phyloP scores from a whole-genome alignment of 2,113 vertebrate genomes.

The Prietella phreatophila region DNA sequence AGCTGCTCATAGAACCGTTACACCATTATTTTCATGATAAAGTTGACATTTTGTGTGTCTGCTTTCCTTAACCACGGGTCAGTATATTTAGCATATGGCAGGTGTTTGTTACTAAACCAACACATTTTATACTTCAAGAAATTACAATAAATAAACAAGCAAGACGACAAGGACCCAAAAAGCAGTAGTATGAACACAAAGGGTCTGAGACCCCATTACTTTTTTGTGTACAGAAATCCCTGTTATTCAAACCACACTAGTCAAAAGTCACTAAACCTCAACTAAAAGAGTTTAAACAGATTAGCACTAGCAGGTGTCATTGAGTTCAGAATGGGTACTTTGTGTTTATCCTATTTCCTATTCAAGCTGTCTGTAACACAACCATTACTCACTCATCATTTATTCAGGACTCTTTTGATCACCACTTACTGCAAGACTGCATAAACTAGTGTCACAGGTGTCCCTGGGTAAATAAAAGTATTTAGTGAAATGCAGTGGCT shows the following conservation, averaged over 20 bases:
- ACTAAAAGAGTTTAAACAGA: not conserved
- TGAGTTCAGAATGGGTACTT: not conserved
- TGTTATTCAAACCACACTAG: not conserved
- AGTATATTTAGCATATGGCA: too few species aligned
- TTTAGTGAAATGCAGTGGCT: not conserved
- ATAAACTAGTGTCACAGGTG: not conserved
- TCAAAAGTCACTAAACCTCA: not conserved
- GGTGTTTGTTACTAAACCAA: too few species aligned
- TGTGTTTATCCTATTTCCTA: not conserved
- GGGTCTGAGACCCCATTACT: too few species aligned
- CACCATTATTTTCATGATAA: too few species aligned
- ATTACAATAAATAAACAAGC: too few species aligned
- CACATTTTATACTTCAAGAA: too few species aligned
- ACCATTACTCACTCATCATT: slow-evolving; percentile 8
- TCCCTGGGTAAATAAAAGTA: not conserved
- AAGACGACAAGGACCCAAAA: too few species aligned
- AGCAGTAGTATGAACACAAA: too few species aligned
- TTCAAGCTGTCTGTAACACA: not conserved
- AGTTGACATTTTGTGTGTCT: too few species aligned
- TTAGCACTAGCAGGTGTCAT: not conserved
- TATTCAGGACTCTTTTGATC: not conserved
- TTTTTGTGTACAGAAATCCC: not conserved
- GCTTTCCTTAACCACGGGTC: too few species aligned
- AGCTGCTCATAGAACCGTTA: too few species aligned
- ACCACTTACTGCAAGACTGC: not conserved